A percentile compares a stretch with the other conserved stretches of the same genome.
Evolutionary conservation across 2,113 vertebrate genomes (phyloP).

Genomic region (Pterophyllum scalare): DNA sequence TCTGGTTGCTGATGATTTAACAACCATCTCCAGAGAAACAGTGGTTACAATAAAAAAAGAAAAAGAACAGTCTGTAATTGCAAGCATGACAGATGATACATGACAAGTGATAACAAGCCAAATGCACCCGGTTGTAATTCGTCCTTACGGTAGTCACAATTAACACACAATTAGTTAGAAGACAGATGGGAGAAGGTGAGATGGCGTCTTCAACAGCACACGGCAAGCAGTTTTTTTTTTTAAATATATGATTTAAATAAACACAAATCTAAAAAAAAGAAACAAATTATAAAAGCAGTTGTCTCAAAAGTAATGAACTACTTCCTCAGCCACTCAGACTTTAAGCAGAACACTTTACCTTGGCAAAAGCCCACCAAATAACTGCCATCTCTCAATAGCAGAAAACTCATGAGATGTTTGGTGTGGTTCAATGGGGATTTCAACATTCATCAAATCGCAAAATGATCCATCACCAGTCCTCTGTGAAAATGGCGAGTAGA

Average conservation of each 20-base stretch:
- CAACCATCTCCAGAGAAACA: conserved; percentile 38
- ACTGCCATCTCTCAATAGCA: conserved; percentile 18
- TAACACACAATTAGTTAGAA: conserved; percentile 70
- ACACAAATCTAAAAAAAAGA: neutral
- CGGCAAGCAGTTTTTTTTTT: neutral
- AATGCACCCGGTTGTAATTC: conserved; percentile 41
- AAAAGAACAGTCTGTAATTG: conserved; percentile 58
- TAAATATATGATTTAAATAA: neutral
- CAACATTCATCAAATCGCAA: conserved; percentile 40
- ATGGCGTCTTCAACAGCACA: neutral
- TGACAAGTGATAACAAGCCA: conserved; percentile 58
- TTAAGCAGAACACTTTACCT: conserved; percentile 16
- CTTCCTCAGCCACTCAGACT: neutral
- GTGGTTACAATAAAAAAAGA: neutral
- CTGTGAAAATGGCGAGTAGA: conserved; percentile 8
- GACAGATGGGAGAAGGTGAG: neutral
- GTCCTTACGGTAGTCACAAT: conserved; percentile 52
- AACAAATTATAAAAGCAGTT: neutral
- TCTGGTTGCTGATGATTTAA: conserved; percentile 26
- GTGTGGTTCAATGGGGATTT: neutral
- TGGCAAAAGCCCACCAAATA: neutral
- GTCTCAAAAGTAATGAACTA: neutral
- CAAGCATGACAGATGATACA: conserved; percentile 61
- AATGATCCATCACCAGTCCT: conserved; percentile 7
- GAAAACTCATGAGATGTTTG: conserved; percentile 38